Percentiles rank a stretch among this genome's conserved stretches.
Evolutionary conservation across 2,888 invertebrate species (phyloP).

Genomic region (Agrochola litura): DNA sequence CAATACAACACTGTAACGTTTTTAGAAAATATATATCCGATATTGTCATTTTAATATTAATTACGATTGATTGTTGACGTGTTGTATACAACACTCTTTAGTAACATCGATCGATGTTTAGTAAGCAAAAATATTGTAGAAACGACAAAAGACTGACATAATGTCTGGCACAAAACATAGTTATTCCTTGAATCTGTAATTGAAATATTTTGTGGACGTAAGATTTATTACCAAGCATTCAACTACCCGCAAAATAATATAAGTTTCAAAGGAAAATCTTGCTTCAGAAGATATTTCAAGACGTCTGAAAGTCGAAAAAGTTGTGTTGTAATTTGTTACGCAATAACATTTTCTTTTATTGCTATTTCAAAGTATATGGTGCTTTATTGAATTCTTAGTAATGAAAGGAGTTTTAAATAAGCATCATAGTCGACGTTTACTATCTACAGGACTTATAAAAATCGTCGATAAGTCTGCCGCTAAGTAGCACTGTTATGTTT

Average conservation of each 20-base stretch:
- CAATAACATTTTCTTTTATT: constrained; percentile 5
- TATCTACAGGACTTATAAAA: not conserved
- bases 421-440: not conserved
- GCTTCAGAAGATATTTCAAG: constrained; percentile 16
- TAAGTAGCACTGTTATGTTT: not conserved
- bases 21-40: not conserved
- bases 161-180: constrained; percentile 3
- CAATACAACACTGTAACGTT: not conserved
- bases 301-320: not conserved
- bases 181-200: constrained; percentile 3
- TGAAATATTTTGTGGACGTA: constrained; percentile 20
- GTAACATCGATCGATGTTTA: no score
- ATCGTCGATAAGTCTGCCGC: not conserved
- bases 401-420: not conserved
- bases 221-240: constrained; percentile 15
- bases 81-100: no score
- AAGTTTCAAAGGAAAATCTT: constrained; percentile 22
- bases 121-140: no score
- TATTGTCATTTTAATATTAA: not conserved
- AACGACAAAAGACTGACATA: not conserved
- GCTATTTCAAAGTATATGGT: not conserved
- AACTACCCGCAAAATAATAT: constrained; percentile 4
- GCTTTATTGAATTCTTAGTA: not conserved
- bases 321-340: constrained; percentile 16
- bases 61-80: not conserved